phyloP scores from a whole-genome alignment of 2,888 invertebrate species.

The Carabus problematicus region DNA sequence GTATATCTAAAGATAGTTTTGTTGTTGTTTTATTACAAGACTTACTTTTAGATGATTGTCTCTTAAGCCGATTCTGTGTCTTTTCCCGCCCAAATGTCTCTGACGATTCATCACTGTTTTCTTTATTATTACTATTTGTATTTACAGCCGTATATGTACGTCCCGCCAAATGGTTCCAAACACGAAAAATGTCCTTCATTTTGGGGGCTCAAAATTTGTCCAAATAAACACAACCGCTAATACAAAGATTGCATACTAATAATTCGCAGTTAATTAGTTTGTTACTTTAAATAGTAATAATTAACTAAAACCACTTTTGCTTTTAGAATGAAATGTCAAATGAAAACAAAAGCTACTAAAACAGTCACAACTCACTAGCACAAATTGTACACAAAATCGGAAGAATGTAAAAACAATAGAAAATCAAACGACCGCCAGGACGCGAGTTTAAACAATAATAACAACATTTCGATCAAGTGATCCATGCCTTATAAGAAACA shows the following conservation, averaged over 20 bases:
- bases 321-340: too few relatives aligned
- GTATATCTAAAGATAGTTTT: too few relatives aligned
- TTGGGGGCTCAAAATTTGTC: too few relatives aligned
- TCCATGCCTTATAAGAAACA: constrained; percentile 32
- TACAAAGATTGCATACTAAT: too few relatives aligned
- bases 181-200: constrained; percentile 54
- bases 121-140: constrained; percentile 25
- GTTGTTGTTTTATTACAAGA: constrained; percentile 2
- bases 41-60: constrained; percentile 32
- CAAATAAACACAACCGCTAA: too few relatives aligned
- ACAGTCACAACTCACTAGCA: background rate
- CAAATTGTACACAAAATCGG: constrained; percentile 12
- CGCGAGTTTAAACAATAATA: background rate
- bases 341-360: background rate
- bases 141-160: constrained; percentile 53
- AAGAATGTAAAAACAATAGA: constrained; percentile 1
- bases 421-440: background rate
- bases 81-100: constrained; percentile 20
- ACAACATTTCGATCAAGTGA: constrained; percentile 15
- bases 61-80: background rate
- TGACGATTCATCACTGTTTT: constrained; percentile 30
- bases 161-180: constrained; percentile 52
- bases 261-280: too few relatives aligned
- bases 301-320: constrained; percentile 9
- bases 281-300: too few relatives aligned